Evolutionary conservation across 2,113 vertebrate species (phyloP).

Genomic region (Mungos mungo): DNA sequence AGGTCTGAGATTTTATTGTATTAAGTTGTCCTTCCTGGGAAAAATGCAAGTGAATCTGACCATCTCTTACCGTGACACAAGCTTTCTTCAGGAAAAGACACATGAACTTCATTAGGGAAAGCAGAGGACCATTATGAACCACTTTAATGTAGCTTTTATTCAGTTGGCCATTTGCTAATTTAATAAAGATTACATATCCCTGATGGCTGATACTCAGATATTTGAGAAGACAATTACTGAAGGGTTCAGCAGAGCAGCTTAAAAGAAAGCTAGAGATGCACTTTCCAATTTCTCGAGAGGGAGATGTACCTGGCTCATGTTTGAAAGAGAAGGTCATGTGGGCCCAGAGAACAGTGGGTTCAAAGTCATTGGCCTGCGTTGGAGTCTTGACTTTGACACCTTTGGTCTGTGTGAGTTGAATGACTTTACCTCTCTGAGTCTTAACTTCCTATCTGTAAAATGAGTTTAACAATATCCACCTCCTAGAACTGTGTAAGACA

Average conservation of each 20-base stretch:
- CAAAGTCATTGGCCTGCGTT: not conserved
- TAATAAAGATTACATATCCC: conserved; percentile 62
- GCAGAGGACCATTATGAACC: conserved; percentile 32
- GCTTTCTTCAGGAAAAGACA: conserved; percentile 61
- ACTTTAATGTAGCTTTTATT: conserved; percentile 66
- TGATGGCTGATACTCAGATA: conserved; percentile 8
- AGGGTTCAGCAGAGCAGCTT: not conserved
- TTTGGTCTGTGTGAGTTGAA: not conserved
- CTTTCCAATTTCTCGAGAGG: not conserved
- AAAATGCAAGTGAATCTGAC: not conserved
- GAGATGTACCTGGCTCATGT: not conserved
- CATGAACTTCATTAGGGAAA: conserved; percentile 46
- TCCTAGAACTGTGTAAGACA: not conserved
- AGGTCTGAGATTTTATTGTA: conserved; percentile 60
- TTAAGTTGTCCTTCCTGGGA: conserved; percentile 66
- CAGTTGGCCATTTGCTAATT: conserved; percentile 70
- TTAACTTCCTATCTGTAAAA: not conserved
- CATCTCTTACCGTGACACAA: conserved; percentile 19
- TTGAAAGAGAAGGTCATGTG: not conserved
- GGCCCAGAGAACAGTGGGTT: not conserved
- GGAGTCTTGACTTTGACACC: not conserved
- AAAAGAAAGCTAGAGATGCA: not conserved
- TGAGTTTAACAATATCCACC: not conserved
- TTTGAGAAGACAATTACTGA: conserved; percentile 57
- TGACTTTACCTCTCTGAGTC: not conserved